These are phyloP conservation scores for Enoplosus armatus DNA, from an alignment of 2,797 vertebrate species.

Conservation along the genomic window DNA sequence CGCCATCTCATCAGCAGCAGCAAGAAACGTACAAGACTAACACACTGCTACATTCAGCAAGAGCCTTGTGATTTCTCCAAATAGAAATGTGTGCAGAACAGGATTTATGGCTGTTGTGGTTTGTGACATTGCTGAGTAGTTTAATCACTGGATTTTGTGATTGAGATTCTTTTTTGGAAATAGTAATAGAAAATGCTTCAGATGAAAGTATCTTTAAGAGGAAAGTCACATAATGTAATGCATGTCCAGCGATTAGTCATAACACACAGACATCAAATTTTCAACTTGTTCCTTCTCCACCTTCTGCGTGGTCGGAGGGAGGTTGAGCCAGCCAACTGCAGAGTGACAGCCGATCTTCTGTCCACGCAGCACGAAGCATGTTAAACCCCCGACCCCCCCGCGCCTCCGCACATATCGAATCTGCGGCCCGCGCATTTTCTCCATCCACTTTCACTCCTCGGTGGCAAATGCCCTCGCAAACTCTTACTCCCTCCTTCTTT, in stretches of 20 bases:
- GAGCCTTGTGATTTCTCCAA: conserved; percentile 31
- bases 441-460: conserved; percentile 67
- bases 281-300: conserved; percentile 71
- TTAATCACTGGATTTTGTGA: conserved; percentile 21
- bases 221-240: conserved; percentile 59
- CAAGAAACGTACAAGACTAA: conserved; percentile 22
- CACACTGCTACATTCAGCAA: conserved; percentile 7
- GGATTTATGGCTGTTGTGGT: conserved; percentile 14
- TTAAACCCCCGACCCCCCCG: conserved; percentile 73
- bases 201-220: conserved; percentile 53
- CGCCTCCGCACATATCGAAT: conserved; percentile 70
- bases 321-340: conserved; percentile 74
- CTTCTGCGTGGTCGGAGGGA: conserved; percentile 77
- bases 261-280: conserved; percentile 71
- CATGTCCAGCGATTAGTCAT: conserved; percentile 76
- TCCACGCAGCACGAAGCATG: conserved; percentile 80
- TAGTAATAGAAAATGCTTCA: conserved; percentile 12
- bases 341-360: conserved; percentile 79
- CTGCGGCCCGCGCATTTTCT: conserved; percentile 70
- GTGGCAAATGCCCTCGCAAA: conserved; percentile 85
- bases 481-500: conserved; percentile 76
- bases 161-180: conserved; percentile 29
- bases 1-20: conserved; percentile 41
- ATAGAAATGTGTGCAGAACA: conserved; percentile 15
- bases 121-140: conserved; percentile 2